phyloP scores from a whole-genome alignment of 2,888 invertebrate genomes.

The Chrysotoxum bicinctum region DNA sequence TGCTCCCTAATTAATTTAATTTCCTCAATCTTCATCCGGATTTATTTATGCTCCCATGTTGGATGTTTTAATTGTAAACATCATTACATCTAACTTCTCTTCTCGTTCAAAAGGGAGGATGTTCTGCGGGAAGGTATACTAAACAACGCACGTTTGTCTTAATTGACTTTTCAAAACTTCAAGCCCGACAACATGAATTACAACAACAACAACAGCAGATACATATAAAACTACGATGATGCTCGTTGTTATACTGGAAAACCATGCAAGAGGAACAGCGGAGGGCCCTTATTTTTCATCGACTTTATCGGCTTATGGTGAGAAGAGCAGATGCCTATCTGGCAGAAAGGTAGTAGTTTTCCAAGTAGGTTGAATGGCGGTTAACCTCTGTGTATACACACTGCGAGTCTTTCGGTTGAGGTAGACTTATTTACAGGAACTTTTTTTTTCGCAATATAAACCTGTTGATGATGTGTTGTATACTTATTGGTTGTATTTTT shows the following conservation, averaged over 20 bases:
- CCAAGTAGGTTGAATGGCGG: not conserved
- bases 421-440: too few relatives aligned
- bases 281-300: not conserved
- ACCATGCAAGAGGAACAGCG: not conserved
- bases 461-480: too few relatives aligned
- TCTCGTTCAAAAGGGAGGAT: slow-evolving; percentile 44
- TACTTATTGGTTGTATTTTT: too few relatives aligned
- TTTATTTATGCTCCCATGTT: slow-evolving; percentile 49
- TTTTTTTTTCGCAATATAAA: too few relatives aligned
- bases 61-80: slow-evolving; percentile 64
- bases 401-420: not conserved
- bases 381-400: not conserved
- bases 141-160: slow-evolving; percentile 18
- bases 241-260: not conserved
- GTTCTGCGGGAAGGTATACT: not conserved
- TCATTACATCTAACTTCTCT: slow-evolving; percentile 45
- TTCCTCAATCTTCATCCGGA: slow-evolving; percentile 59
- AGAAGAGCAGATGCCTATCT: too few relatives aligned
- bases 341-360: too few relatives aligned
- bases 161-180: slow-evolving; percentile 29
- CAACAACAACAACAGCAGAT: not conserved
- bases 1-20: slow-evolving; percentile 59
- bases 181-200: not conserved
- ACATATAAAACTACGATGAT: slow-evolving; percentile 2
- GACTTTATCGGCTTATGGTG: not conserved